Evolutionary conservation across 1,140 invertebrate species (phyloP), one percentile per base, ranked within the genome.

Genomic region (Caenorhabditis elegans): DNA sequence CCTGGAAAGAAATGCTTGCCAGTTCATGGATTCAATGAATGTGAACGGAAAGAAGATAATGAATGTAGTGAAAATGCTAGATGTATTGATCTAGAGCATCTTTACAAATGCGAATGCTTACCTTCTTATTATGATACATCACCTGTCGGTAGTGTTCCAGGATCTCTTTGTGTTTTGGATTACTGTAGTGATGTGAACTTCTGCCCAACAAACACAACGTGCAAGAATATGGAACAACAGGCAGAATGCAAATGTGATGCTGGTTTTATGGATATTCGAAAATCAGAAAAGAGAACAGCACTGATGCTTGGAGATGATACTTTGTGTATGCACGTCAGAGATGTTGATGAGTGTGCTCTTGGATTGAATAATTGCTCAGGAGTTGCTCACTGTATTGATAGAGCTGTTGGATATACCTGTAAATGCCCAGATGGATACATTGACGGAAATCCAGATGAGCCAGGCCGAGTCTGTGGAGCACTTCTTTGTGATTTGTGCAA

Each of bases 401-500:
- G 80, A 15, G 48, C 82, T 15, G 55, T 87, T 26, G 88, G 88
- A 15, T 89, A 89, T 76, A 77, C 76, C 6, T 89, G 88, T 75
- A 51, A 49, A 22, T 89, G 88, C 49, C 88, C 88, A 17, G 78
- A 84, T 11, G 89, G 88, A 24, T 89, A 88, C 80, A 86, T 87
- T 15, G 88, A 89, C 76, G 89, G 88, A 76, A 90, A 89, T 80
- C 87, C 87, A 22, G 51, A 83, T 70, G 76, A 84, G 34, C 83
- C 85, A 4, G 80, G 82, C 49, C 34, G 82, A 36, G 80, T 90
- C 22, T 89, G 88, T 79, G 88, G 85, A 82, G 87, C 87, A 13
- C 82, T 87, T n/a, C 82, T 89, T n/a, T 89, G 89, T 76, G 88
- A 87, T 80, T 51, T 89, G 53, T 89, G 89, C 55, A 89, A 90